These are phyloP conservation scores for Caerostris darwini DNA, from an alignment of 1,140 invertebrate genomes.

Conservation along the genomic window DNA sequence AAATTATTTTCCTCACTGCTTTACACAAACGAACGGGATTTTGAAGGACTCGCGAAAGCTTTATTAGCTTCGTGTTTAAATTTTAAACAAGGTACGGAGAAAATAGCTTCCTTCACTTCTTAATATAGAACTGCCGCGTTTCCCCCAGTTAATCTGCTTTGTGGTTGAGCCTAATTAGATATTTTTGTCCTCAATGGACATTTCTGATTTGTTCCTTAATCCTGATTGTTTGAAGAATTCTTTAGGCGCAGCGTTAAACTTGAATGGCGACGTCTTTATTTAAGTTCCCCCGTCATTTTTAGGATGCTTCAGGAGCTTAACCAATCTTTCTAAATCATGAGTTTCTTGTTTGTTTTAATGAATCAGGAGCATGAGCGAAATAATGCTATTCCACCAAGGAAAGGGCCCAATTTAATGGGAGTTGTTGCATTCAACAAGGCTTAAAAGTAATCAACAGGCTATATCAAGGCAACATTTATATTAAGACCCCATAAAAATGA, in stretches of 20 bases:
- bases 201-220: background rate
- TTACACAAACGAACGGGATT: background rate
- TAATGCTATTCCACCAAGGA: background rate
- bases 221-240: background rate
- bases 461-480: background rate
- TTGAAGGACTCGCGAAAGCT: background rate
- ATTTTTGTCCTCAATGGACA: background rate
- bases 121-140: background rate
- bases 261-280: background rate
- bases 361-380: background rate
- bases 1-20: background rate
- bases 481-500: too few species aligned
- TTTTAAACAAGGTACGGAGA: slow-evolving; percentile 1
- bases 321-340: background rate
- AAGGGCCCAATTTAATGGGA: background rate
- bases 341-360: background rate
- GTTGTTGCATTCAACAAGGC: background rate
- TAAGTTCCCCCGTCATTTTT: background rate
- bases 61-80: slow-evolving; percentile 13
- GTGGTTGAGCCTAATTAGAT: slow-evolving; percentile 13
- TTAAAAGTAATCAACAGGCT: background rate
- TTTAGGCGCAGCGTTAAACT: background rate
- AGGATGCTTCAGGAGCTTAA: background rate
- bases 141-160: background rate
- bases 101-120: background rate